Evolutionary conservation across 2,888 invertebrate genomes (phyloP).

Genomic region (Pseudanteris insignis): DNA sequence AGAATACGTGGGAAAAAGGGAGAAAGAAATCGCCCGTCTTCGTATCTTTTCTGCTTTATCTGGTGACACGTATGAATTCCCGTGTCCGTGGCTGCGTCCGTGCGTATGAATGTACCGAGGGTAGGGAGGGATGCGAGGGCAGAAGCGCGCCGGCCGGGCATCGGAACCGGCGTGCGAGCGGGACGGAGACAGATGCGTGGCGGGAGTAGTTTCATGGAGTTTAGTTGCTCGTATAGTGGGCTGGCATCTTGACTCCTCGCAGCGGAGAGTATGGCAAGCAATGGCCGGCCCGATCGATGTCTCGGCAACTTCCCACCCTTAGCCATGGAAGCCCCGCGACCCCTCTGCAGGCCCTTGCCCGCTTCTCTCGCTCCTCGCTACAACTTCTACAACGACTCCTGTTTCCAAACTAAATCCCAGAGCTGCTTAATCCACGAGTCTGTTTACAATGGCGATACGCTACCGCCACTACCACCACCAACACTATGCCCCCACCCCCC

Average conservation of each 20-base stretch:
- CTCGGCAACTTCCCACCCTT: constrained; percentile 65
- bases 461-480: constrained; percentile 33
- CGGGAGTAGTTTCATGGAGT: constrained; percentile 61
- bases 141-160: neutral
- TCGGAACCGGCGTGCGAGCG: constrained; percentile 10
- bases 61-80: constrained; percentile 21
- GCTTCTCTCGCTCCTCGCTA: constrained; percentile 16
- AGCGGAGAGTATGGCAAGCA: constrained; percentile 63
- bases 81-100: constrained; percentile 12
- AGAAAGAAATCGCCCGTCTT: no score
- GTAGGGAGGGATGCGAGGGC: neutral
- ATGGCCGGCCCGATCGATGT: constrained; percentile 67
- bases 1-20: no score
- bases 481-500: constrained; percentile 8
- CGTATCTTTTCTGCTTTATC: constrained; percentile 16
- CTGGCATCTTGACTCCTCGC: constrained; percentile 66
- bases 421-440: constrained; percentile 58
- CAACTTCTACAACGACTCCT: constrained; percentile 29
- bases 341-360: constrained; percentile 35
- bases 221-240: constrained; percentile 61
- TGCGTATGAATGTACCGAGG: constrained; percentile 1
- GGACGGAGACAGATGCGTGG: constrained; percentile 52
- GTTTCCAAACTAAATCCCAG: constrained; percentile 58
- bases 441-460: constrained; percentile 62
- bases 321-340: constrained; percentile 29